Evolutionary conservation across 2,113 vertebrate genomes (phyloP).

Genomic region (Axis porcinus): DNA sequence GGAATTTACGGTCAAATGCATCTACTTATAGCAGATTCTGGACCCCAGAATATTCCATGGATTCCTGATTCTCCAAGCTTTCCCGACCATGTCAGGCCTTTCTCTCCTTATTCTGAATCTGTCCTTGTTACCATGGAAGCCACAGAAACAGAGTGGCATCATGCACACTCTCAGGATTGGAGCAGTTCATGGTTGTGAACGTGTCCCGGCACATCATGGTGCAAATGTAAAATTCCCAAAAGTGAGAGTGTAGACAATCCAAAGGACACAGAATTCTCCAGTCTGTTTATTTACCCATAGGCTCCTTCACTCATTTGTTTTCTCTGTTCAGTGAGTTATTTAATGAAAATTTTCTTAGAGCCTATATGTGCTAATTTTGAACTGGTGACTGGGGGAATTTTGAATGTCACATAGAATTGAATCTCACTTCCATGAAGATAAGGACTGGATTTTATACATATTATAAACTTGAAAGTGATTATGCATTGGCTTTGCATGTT

Average conservation of each 20-base stretch:
- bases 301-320: not conserved
- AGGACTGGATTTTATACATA: not conserved
- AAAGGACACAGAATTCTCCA: not conserved
- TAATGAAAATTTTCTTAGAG: not conserved
- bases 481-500: not conserved
- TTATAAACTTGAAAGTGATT: not conserved
- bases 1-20: not conserved
- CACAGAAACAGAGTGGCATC: not conserved
- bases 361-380: not conserved
- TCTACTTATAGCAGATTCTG: not conserved
- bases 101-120: not conserved
- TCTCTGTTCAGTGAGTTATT: not conserved
- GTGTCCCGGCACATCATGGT: not conserved
- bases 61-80: not conserved
- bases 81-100: not conserved
- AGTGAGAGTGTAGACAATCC: not conserved
- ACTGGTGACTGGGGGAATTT: not conserved
- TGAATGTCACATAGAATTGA: not conserved
- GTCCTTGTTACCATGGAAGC: conserved; percentile 9
- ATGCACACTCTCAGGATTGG: not conserved
- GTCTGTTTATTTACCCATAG: not conserved
- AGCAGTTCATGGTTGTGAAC: not conserved
- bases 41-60: not conserved
- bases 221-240: not conserved
- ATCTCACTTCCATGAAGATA: not conserved